Conservation (phyloP, 2,797 vertebrate genomes). For the Etheostoma nigrum region DNA sequence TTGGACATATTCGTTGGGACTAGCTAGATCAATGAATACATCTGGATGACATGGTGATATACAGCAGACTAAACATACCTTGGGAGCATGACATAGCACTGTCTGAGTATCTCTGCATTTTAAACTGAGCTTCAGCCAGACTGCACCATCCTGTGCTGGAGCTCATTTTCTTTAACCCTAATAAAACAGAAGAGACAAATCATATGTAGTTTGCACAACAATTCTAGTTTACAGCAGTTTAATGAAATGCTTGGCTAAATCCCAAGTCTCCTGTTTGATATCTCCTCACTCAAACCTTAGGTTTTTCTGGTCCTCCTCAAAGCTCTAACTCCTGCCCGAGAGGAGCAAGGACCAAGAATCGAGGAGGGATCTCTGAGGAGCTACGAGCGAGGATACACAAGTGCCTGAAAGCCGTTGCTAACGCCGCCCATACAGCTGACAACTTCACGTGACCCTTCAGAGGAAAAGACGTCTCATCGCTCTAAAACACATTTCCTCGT, state of each 20-base stretch:
- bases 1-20: neutral
- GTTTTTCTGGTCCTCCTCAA: too few relatives aligned
- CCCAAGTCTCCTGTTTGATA: neutral
- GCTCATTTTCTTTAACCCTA: constrained; percentile 88
- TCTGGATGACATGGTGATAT: neutral
- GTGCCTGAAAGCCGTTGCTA: too few relatives aligned
- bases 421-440: too few relatives aligned
- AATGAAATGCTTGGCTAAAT: neutral
- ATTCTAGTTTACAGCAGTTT: neutral
- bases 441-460: too few relatives aligned
- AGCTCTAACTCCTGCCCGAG: too few relatives aligned
- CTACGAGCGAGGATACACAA: too few relatives aligned
- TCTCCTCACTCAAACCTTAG: too few relatives aligned
- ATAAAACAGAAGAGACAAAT: constrained; percentile 25
- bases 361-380: too few relatives aligned
- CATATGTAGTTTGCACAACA: neutral
- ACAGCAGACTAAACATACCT: constrained; percentile 80
- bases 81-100: constrained; percentile 87
- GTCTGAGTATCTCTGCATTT: constrained; percentile 88
- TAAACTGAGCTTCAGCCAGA: constrained; percentile 90
- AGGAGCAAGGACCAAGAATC: too few relatives aligned
- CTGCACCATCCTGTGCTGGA: constrained; percentile 87
- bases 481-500: too few relatives aligned
- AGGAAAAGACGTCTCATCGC: too few relatives aligned
- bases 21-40: neutral